Conservation (phyloP, 2,113 vertebrate species). For the Rynchops niger region DNA sequence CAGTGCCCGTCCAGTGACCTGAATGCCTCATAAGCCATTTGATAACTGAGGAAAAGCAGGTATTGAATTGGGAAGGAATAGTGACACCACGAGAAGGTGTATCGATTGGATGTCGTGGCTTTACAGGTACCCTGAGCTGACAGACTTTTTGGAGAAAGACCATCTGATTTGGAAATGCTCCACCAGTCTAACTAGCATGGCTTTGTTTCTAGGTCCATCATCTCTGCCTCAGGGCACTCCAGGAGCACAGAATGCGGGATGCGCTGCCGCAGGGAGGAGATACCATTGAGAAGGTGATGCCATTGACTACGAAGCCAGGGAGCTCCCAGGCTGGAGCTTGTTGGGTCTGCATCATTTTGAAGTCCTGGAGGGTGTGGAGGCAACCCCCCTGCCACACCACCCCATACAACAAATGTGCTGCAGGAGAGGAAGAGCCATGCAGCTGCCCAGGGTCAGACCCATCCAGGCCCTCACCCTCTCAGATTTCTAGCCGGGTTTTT, state of each 20-base stretch:
- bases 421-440: neutral
- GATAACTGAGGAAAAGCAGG: neutral
- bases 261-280: accelerated
- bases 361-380: neutral
- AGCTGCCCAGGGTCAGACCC: neutral
- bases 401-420: neutral
- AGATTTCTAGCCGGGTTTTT: neutral
- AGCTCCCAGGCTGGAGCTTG: neutral
- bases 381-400: neutral
- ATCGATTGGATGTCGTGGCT: accelerated
- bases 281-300: neutral
- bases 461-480: neutral
- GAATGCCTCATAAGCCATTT: neutral
- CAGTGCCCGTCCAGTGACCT: neutral
- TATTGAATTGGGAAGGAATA: neutral
- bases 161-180: neutral
- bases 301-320: neutral
- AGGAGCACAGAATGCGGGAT: neutral
- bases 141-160: neutral
- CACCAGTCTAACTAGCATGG: neutral
- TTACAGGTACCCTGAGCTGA: neutral
- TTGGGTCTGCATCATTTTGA: neutral
- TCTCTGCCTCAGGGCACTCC: neutral
- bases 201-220: neutral
- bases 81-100: accelerated